A percentile compares a stretch with the other conserved stretches of the same genome.
phyloP scores from a whole-genome alignment of 2,113 vertebrate species.

The Dissostichus mawsoni region DNA sequence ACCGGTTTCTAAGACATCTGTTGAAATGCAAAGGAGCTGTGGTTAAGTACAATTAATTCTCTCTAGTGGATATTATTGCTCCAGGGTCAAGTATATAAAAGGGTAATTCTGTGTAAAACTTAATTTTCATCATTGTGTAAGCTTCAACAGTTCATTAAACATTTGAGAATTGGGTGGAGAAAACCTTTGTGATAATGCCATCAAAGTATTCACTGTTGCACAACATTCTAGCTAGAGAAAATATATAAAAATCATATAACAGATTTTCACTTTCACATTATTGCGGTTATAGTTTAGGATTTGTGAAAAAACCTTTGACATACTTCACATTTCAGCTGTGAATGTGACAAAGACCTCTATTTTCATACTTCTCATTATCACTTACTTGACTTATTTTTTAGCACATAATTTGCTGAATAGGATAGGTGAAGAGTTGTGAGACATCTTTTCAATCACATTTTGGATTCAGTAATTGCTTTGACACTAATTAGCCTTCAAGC shows the following conservation, averaged over 20 bases:
- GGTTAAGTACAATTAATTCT: not conserved
- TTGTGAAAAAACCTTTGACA: not conserved
- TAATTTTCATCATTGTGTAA: slow-evolving; percentile 8
- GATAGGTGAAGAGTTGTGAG: slow-evolving; percentile 14
- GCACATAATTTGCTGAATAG: slow-evolving; percentile 17
- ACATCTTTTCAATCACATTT: slow-evolving; percentile 41
- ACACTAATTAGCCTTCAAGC: slow-evolving; percentile 47
- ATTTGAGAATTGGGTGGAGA: not conserved
- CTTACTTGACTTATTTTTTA: slow-evolving; percentile 33
- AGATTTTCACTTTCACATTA: not conserved
- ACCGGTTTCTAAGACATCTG: slow-evolving; percentile 28
- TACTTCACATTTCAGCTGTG: not conserved
- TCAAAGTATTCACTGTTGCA: not conserved
- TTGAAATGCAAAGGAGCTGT: slow-evolving; percentile 13
- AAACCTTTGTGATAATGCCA: not conserved
- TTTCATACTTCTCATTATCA: slow-evolving; percentile 24
- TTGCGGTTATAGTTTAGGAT: not conserved
- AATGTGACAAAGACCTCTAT: slow-evolving; percentile 17
- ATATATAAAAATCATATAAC: not conserved
- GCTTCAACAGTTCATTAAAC: slow-evolving; percentile 8
- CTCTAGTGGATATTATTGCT: not conserved
- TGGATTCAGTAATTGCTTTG: slow-evolving; percentile 45
- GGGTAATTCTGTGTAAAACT: not conserved
- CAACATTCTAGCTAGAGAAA: not conserved
- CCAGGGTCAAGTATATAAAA: not conserved